These are phyloP conservation scores for Ranitomeya imitator DNA, from an alignment of 2,113 vertebrate genomes.

Conservation along the genomic window DNA sequence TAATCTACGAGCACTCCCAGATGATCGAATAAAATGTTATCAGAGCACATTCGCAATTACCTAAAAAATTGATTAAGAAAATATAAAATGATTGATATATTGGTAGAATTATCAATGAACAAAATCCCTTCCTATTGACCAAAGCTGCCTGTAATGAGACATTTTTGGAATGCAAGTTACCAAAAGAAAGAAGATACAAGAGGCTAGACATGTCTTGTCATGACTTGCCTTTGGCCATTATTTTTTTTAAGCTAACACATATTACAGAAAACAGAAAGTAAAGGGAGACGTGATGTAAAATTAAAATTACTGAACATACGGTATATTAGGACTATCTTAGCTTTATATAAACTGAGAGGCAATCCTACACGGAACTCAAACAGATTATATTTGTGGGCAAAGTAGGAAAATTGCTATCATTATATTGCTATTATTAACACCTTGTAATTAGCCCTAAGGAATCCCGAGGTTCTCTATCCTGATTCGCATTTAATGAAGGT, in stretches of 20 bases:
- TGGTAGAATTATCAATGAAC: not conserved
- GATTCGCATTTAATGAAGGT: slow-evolving; percentile 97
- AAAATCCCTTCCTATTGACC: slow-evolving; percentile 3
- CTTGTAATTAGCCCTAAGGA: slow-evolving; percentile 97
- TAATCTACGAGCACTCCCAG: too few relatives aligned
- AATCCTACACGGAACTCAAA: slow-evolving; percentile 83
- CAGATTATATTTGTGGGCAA: slow-evolving; percentile 90
- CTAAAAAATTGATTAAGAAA: not conserved
- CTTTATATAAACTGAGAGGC: slow-evolving; percentile 82
- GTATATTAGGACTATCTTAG: slow-evolving; percentile 75
- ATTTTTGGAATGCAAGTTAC: slow-evolving; percentile 41
- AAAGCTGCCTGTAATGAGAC: not conserved
- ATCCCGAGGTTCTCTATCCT: slow-evolving; percentile 94
- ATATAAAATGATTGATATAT: not conserved
- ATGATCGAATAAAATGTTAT: too few relatives aligned
- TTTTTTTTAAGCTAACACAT: slow-evolving; percentile 62
- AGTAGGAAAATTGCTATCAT: slow-evolving; percentile 95
- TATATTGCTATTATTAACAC: slow-evolving; percentile 99
- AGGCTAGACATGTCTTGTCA: slow-evolving; percentile 63
- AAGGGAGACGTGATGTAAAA: slow-evolving; percentile 80
- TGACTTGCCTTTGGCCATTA: slow-evolving; percentile 65
- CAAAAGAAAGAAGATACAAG: not conserved
- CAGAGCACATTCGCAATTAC: too few relatives aligned
- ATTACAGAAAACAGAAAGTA: slow-evolving; percentile 68
- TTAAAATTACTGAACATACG: slow-evolving; percentile 73